Evolutionary conservation across 2,113 vertebrate genomes (phyloP).

Genomic region (Marmota flaviventris): DNA sequence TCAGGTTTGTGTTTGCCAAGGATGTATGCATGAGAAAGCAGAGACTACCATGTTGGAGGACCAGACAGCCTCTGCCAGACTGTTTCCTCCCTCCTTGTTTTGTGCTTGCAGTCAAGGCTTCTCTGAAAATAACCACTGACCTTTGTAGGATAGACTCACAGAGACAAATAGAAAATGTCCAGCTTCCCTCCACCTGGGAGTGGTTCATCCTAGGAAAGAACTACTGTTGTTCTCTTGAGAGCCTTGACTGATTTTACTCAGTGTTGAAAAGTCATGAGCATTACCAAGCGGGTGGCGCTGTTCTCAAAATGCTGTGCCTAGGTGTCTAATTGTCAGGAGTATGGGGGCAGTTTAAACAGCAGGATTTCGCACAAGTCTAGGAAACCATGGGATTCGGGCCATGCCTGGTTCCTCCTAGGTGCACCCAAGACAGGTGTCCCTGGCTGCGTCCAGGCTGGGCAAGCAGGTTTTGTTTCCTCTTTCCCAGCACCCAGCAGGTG

Average conservation of each 20-base stretch:
- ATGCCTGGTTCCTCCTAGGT: background rate
- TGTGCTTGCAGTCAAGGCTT: background rate
- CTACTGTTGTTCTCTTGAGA: accelerated
- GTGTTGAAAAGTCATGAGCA: accelerated
- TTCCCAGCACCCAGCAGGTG: background rate
- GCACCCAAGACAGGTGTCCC: background rate
- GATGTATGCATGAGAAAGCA: background rate
- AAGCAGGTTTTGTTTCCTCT: background rate
- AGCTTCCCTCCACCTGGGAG: background rate
- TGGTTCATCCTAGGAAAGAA: background rate
- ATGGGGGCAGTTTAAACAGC: accelerated
- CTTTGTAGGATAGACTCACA: accelerated
- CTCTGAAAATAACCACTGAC: background rate
- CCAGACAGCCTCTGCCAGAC: background rate
- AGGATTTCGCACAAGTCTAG: background rate
- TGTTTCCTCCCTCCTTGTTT: too few species aligned
- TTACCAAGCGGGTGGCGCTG: too few species aligned
- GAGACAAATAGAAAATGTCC: accelerated
- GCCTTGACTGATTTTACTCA: accelerated
- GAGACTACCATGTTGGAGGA: accelerated
- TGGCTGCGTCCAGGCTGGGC: background rate
- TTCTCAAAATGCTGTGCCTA: background rate
- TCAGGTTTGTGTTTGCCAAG: background rate
- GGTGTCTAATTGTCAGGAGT: too few species aligned
- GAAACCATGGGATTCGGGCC: background rate